Conservation (phyloP, 2,113 vertebrate species). For the Chamaea fasciata region DNA sequence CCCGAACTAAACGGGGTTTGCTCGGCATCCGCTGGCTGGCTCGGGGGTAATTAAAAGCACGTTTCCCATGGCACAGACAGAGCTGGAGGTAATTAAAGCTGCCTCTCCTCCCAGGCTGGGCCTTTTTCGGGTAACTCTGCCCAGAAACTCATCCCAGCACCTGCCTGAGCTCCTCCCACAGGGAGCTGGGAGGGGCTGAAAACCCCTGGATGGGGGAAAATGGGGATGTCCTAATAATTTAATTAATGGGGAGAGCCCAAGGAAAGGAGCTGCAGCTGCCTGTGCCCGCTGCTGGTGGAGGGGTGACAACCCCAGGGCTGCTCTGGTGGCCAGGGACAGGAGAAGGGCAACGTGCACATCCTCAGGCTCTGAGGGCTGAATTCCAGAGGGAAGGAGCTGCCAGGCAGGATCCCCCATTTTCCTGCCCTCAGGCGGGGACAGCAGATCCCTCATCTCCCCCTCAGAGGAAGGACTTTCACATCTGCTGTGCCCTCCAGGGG, state of each 20-base stretch:
- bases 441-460: neutral
- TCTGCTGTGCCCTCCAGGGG: neutral
- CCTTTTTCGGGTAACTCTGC: neutral
- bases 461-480: neutral
- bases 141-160: neutral
- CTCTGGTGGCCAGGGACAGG: neutral
- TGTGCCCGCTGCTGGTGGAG: accelerated
- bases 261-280: neutral
- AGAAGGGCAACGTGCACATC: neutral
- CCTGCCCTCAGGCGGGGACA: neutral
- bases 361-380: accelerated
- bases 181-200: too few species aligned
- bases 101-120: neutral
- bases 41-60: neutral
- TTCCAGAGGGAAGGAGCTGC: neutral
- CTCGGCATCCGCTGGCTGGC: neutral
- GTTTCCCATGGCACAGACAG: neutral
- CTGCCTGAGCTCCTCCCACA: neutral
- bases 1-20: neutral
- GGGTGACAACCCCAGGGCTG: accelerated
- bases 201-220: neutral
- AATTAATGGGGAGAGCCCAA: accelerated
- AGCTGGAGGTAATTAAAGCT: neutral
- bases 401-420: neutral
- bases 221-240: accelerated